Evolutionary conservation across 35 echinoderm and acorn worm species (phyloP), one percentile per base, ranked within the genome.

Genomic region (Amphiura filiformis): DNA sequence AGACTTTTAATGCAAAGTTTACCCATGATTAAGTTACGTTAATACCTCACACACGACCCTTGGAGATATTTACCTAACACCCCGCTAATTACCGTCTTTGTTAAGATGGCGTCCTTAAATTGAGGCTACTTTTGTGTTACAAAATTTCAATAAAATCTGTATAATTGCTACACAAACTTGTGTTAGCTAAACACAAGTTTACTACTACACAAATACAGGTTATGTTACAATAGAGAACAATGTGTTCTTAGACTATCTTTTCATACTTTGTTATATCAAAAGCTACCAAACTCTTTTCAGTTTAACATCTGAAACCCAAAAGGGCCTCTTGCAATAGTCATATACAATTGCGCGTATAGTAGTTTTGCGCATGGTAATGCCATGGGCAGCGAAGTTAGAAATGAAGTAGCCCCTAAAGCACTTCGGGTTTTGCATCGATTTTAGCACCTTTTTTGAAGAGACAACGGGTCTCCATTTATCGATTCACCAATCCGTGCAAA

Each of bases 401-500:
- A 70, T 70, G 61, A 70, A 70, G 28, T 70, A 70, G 61, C 61
- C 7, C 61, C 61, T 4, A 23, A 2, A 70, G 61, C 61, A 70
- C 17, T 70, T 3, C 17, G 28, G 61, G 7, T 70, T 70, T 70
- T 18, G 61, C 61, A 70, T 70, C 28, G 61, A 70, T 70, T 70
- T 70, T 18, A 70, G 26, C 61, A 70, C 61, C 61, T 70, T 70
- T 70, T 52, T 52, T 17, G 26, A 26, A 23, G 2, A 70, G 61
- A 70, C 17, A 70, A 70, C 61, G 61, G 61, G 28, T 18, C 28
- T 23, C 61, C 28, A 4, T 70, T 70, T 70, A 70, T 70, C 61
- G 61, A 70, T 70, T n/a, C 28, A 11, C 61, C 61, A 70, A 70
- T 70, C 61, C 61, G 61, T 70, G 61, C 41, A 70, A 70, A 70